Conservation (phyloP, 1,140 invertebrate genomes). For the Temnothorax curvispinosus region DNA sequence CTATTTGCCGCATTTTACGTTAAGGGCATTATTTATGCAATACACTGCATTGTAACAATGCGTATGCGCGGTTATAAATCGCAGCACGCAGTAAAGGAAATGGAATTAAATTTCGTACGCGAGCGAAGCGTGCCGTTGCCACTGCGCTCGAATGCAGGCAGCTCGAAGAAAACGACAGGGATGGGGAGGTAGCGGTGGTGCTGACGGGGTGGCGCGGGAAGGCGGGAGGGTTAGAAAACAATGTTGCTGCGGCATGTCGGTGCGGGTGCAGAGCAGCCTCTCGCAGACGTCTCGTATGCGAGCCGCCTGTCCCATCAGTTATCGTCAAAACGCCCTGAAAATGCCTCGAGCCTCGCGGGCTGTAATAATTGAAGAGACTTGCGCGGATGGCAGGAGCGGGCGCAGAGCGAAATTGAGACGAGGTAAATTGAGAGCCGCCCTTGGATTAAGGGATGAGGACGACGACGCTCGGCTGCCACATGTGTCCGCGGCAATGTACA, state of each 20-base stretch:
- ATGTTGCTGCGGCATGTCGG: slow-evolving; percentile 52
- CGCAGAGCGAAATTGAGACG: slow-evolving; percentile 63
- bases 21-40: slow-evolving; percentile 15
- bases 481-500: slow-evolving; percentile 28
- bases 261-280: background rate
- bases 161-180: slow-evolving; percentile 11
- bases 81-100: slow-evolving; percentile 53
- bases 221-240: slow-evolving; percentile 53
- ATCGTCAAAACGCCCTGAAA: slow-evolving; percentile 75
- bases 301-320: slow-evolving; percentile 70
- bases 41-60: background rate
- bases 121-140: slow-evolving; percentile 39
- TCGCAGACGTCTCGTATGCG: slow-evolving; percentile 49
- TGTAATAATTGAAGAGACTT: slow-evolving; percentile 73
- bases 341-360: slow-evolving; percentile 61
- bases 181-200: background rate
- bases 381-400: background rate
- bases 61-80: slow-evolving; percentile 63
- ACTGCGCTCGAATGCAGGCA: slow-evolving; percentile 25
- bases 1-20: background rate
- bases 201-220: background rate
- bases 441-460: slow-evolving; percentile 67
- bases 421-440: slow-evolving; percentile 70
- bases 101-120: slow-evolving; percentile 68
- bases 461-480: slow-evolving; percentile 52